Percentiles rank a stretch among this genome's conserved stretches.
Evolutionary conservation across 2,888 invertebrate species (phyloP).

Genomic region (Synanthedon vespiformis): DNA sequence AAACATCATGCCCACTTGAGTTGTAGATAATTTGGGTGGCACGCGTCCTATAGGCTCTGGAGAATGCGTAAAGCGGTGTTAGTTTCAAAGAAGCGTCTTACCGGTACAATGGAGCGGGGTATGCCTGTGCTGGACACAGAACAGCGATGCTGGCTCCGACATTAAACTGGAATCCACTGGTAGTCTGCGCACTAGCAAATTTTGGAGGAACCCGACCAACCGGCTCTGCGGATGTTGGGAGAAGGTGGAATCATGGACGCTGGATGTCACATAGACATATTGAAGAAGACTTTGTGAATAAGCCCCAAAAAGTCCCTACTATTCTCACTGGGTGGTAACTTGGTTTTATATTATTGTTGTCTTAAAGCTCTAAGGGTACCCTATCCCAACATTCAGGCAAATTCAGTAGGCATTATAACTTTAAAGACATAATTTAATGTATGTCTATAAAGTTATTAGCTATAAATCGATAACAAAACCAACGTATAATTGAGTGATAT

Average conservation of each 20-base stretch:
- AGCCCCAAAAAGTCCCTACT: constrained; percentile 23
- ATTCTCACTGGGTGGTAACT: constrained; percentile 23
- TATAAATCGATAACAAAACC: neutral
- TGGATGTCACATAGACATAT: constrained; percentile 17
- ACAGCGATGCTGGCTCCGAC: constrained; percentile 67
- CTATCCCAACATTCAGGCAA: constrained; percentile 99
- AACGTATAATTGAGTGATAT: too few relatives aligned
- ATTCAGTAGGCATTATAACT: constrained; percentile 27
- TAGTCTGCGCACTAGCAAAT: constrained; percentile 70
- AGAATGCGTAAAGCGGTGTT: constrained; percentile 39
- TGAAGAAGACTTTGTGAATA: constrained; percentile 15
- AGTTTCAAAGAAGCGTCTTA: constrained; percentile 56
- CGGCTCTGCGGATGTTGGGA: constrained; percentile 74
- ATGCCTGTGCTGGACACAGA: constrained; percentile 79
- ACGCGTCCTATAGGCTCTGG: constrained; percentile 59
- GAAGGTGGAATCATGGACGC: constrained; percentile 54
- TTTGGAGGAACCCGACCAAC: constrained; percentile 76
- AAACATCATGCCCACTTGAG: constrained; percentile 70
- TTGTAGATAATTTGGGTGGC: constrained; percentile 51
- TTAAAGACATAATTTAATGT: constrained; percentile 43
- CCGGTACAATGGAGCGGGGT: constrained; percentile 78
- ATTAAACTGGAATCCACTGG: constrained; percentile 73
- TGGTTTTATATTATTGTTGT: constrained; percentile 5
- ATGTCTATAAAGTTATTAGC: constrained; percentile 37
- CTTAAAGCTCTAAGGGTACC: constrained; percentile 82